phyloP scores from a whole-genome alignment of 2,888 invertebrate genomes.

The Rhorus exstirpatorius region DNA sequence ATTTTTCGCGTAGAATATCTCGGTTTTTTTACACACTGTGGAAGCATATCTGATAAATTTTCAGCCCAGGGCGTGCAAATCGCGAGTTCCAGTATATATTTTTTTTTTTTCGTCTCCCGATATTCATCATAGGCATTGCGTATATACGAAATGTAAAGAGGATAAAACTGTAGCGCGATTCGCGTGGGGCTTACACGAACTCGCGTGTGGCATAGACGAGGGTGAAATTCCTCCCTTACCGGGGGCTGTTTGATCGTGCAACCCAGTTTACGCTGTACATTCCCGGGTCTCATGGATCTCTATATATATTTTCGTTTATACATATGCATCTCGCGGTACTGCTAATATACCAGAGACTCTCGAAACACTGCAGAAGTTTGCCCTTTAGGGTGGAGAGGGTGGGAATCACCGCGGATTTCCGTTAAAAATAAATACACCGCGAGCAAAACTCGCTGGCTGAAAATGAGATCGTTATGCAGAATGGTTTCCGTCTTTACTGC shows the following conservation, averaged over 20 bases:
- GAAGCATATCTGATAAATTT: constrained; percentile 9
- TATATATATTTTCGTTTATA: constrained; percentile 24
- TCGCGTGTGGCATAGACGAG: neutral
- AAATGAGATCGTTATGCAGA: constrained; percentile 5
- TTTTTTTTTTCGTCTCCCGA: constrained; percentile 12
- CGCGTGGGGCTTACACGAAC: constrained; percentile 28
- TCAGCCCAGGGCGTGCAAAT: constrained; percentile 4
- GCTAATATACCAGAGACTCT: constrained; percentile 35
- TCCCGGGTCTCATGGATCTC: neutral
- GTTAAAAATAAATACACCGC: constrained; percentile 76
- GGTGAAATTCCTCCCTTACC: constrained; percentile 5
- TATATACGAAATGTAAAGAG: neutral
- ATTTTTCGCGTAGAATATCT: no score
- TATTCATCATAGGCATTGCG: constrained; percentile 19
- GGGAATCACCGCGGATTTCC: constrained; percentile 76
- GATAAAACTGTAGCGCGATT: constrained; percentile 8
- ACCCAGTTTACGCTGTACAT: constrained; percentile 4
- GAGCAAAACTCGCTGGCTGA: neutral
- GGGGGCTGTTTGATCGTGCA: neutral
- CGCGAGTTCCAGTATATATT: neutral
- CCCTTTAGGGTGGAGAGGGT: constrained; percentile 35
- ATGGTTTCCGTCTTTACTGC: neutral
- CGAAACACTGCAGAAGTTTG: constrained; percentile 70
- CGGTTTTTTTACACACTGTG: neutral
- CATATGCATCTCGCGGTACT: constrained; percentile 8